These are phyloP conservation scores for Spheniscus humboldti DNA, from an alignment of 2,797 vertebrate genomes.

Conservation along the genomic window DNA sequence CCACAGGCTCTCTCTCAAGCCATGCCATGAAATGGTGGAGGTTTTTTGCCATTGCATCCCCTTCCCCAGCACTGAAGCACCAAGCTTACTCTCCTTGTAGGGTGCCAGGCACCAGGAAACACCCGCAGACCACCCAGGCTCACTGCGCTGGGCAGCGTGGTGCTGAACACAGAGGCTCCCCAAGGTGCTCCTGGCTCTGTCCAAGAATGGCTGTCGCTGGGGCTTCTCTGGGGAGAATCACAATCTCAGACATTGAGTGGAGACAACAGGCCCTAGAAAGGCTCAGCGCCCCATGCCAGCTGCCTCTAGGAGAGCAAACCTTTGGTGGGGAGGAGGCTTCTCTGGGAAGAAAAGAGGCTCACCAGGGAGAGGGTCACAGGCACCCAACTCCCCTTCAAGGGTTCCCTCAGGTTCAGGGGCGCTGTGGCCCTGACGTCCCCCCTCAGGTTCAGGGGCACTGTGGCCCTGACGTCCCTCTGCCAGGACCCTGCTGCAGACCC, in stretches of 20 bases:
- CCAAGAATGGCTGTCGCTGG: background rate
- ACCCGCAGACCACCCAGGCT: background rate
- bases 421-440: background rate
- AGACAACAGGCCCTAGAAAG: background rate
- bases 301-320: background rate
- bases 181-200: background rate
- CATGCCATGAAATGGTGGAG: background rate
- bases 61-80: background rate
- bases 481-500: background rate
- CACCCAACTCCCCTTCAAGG: background rate
- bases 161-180: background rate
- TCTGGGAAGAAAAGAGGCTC: background rate
- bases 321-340: background rate
- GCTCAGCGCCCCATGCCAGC: background rate
- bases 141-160: fast-evolving
- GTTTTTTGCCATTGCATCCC: background rate
- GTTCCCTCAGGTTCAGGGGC: background rate
- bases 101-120: background rate
- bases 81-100: background rate
- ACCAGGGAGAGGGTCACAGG: background rate
- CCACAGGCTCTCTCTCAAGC: background rate
- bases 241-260: fast-evolving
- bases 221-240: background rate
- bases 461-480: background rate
- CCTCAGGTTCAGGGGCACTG: background rate